Conservation (phyloP, 1,140 invertebrate species). For the Drosophila subpulchrella region DNA sequence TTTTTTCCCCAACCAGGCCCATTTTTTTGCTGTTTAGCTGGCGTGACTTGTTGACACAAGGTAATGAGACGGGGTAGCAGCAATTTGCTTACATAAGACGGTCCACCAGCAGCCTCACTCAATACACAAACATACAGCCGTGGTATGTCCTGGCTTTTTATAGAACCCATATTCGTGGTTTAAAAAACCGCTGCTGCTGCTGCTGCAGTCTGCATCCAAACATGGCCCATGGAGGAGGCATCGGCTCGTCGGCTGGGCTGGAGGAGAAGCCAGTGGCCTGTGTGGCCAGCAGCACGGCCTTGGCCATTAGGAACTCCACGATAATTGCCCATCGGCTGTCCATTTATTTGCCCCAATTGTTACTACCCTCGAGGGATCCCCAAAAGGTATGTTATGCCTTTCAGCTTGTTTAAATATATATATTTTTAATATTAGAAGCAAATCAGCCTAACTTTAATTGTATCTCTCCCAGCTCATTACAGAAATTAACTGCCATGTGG, state of each 20-base stretch:
- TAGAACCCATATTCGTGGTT: conserved; percentile 58
- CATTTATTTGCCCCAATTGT: conserved; percentile 71
- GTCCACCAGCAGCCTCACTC: conserved; percentile 13
- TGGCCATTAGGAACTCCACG: conserved; percentile 75
- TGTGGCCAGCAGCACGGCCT: conserved; percentile 69
- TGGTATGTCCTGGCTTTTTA: conserved; percentile 56
- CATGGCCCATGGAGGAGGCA: conserved; percentile 48
- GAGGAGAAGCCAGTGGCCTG: conserved; percentile 49
- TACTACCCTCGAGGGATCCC: conserved; percentile 66
- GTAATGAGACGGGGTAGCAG: conserved; percentile 74
- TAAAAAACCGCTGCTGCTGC: conserved; percentile 9
- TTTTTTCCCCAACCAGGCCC: conserved; percentile 18
- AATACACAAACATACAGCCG: conserved; percentile 12
- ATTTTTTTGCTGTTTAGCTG: conserved; percentile 66
- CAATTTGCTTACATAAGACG: conserved; percentile 78
- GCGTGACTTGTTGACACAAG: conserved; percentile 79
- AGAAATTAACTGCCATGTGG: conserved; percentile 94
- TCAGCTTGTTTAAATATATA: not conserved
- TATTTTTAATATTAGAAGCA: not conserved
- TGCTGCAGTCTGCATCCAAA: conserved; percentile 60
- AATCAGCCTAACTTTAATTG: not conserved
- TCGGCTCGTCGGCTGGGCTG: conserved; percentile 13
- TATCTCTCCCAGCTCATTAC: conserved; percentile 89
- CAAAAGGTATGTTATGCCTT: conserved; percentile 53
- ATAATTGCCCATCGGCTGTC: conserved; percentile 77